Evolutionary conservation across 2,888 invertebrate species (phyloP).

Genomic region (Diarsia mendica): DNA sequence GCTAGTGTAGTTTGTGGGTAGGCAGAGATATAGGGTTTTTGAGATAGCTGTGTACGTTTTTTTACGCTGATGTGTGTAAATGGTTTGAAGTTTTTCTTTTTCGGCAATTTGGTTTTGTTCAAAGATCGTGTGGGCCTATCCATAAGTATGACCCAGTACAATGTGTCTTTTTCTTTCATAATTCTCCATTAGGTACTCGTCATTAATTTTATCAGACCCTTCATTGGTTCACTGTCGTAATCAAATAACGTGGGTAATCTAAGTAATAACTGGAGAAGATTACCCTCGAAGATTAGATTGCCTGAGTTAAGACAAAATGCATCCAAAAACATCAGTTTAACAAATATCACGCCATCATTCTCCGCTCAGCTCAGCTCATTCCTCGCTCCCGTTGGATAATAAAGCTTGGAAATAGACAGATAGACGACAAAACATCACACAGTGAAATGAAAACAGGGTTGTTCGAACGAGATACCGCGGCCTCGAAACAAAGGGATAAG

Average conservation of each 20-base stretch:
- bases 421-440: slow-evolving; percentile 29
- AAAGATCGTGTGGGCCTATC: no score
- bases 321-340: background rate
- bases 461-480: no score
- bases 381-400: slow-evolving; percentile 24
- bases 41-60: slow-evolving; percentile 1
- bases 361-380: background rate
- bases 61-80: slow-evolving; percentile 2
- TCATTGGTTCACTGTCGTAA: background rate
- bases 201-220: no score
- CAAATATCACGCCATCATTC: background rate
- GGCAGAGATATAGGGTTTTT: slow-evolving; percentile 19
- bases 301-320: background rate
- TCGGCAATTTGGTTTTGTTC: background rate
- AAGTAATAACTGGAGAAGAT: background rate
- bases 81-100: background rate
- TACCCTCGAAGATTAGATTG: background rate
- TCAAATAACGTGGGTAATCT: background rate
- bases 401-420: slow-evolving; percentile 22
- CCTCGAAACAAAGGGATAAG: no score
- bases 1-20: slow-evolving; percentile 37
- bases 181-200: no score
- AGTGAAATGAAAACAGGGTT: slow-evolving; percentile 43
- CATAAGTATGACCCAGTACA: no score
- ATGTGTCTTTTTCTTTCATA: no score